Evolutionary conservation across 2,113 vertebrate genomes (phyloP).

Genomic region (Bubo bubo): DNA sequence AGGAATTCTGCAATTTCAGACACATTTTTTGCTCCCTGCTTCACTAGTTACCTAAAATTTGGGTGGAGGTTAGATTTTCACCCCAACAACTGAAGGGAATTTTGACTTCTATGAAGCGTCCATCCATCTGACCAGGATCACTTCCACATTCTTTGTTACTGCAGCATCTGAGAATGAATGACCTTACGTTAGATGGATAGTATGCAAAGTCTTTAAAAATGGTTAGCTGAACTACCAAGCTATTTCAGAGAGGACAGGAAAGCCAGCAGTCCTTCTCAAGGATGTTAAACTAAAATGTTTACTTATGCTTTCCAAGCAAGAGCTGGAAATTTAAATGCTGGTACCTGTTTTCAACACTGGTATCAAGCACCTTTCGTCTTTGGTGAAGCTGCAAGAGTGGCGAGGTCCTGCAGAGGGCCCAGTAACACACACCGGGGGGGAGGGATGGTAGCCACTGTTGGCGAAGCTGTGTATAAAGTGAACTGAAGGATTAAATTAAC

Average conservation of each 20-base stretch:
- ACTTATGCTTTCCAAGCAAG: not conserved
- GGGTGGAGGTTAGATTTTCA: not conserved
- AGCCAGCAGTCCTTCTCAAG: not conserved
- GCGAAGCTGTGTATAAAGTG: not conserved
- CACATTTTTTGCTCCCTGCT: not conserved
- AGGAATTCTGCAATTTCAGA: not conserved
- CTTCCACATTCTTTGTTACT: not conserved
- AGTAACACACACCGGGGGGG: rapidly evolving
- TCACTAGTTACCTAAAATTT: not conserved
- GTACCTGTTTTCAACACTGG: not conserved
- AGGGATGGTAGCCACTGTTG: not conserved
- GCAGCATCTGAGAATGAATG: not conserved
- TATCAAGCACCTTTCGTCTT: not conserved
- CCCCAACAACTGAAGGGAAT: not conserved
- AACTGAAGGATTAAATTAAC: not conserved
- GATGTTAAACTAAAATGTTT: not conserved
- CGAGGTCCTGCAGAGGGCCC: not conserved
- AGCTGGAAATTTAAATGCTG: not conserved
- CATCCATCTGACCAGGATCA: not conserved
- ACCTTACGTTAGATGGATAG: too few species aligned
- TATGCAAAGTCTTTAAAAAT: not conserved
- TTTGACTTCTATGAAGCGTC: not conserved
- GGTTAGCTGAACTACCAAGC: not conserved
- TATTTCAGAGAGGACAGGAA: not conserved
- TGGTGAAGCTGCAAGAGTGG: not conserved